A percentile compares a stretch with the other conserved stretches of the same genome.
phyloP scores from a whole-genome alignment of 2,888 invertebrate genomes.

The Apotomis capreana region DNA sequence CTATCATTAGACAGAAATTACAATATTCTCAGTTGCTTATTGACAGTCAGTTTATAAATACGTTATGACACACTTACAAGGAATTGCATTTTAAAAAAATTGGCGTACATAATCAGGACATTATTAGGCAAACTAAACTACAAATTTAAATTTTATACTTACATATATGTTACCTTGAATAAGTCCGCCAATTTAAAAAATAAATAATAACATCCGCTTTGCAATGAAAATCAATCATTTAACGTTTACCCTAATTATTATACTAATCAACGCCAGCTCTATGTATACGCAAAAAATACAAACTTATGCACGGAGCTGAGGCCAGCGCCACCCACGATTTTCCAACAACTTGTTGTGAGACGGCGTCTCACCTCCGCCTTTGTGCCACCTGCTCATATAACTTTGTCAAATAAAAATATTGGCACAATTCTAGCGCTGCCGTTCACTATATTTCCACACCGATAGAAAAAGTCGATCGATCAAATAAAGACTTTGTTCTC shows the following conservation, averaged over 20 bases:
- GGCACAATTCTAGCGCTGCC: conserved; percentile 29
- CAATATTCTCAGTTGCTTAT: too few species aligned
- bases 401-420: conserved; percentile 27
- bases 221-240: conserved; percentile 27
- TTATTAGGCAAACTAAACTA: too few species aligned
- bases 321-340: neutral
- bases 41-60: too few species aligned
- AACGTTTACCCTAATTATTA: conserved; percentile 23
- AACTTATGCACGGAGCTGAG: neutral
- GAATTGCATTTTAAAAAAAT: too few species aligned
- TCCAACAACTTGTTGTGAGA: neutral
- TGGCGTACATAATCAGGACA: too few species aligned
- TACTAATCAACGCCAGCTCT: conserved; percentile 11
- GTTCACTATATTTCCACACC: conserved; percentile 37
- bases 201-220: conserved; percentile 26
- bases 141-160: too few species aligned
- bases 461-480: conserved; percentile 31
- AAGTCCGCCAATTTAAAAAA: neutral
- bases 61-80: neutral
- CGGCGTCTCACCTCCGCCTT: neutral
- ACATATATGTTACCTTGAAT: neutral
- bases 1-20: too few species aligned
- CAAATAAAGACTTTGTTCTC: conserved; percentile 28
- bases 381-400: conserved; percentile 26
- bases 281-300: conserved; percentile 20